A percentile compares a stretch with the other conserved stretches of the same genome.
These are phyloP conservation scores for Temnothorax ravouxi DNA, from an alignment of 2,888 invertebrate genomes.

Conservation along the genomic window DNA sequence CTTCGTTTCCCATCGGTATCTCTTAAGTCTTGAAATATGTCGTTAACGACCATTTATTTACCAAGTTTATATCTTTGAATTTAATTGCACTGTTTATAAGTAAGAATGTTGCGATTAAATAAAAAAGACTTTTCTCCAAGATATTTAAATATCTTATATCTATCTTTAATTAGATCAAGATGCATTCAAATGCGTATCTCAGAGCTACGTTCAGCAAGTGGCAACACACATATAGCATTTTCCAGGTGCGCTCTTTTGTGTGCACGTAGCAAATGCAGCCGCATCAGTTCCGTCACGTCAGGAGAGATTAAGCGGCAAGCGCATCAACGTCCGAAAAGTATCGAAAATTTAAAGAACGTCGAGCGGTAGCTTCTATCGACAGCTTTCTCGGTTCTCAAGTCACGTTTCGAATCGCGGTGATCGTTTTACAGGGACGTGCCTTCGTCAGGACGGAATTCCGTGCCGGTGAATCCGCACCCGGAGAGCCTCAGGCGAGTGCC, in stretches of 20 bases:
- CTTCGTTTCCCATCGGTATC: constrained; percentile 7
- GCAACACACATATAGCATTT: not conserved
- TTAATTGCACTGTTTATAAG: not conserved
- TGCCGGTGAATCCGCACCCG: constrained; percentile 60
- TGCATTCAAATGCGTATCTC: not conserved
- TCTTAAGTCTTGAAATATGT: constrained; percentile 20
- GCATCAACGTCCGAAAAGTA: constrained; percentile 62
- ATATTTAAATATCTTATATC: not conserved
- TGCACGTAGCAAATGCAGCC: constrained; percentile 34
- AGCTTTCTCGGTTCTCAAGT: constrained; percentile 62
- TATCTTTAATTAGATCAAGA: not conserved
- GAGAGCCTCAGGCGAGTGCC: constrained; percentile 52
- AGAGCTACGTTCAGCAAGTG: not conserved
- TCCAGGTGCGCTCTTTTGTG: constrained; percentile 4
- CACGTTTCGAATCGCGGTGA: constrained; percentile 77
- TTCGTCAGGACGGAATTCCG: constrained; percentile 57
- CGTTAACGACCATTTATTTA: constrained; percentile 38
- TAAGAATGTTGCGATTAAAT: constrained; percentile 18
- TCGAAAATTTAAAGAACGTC: constrained; percentile 66
- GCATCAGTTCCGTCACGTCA: constrained; percentile 52
- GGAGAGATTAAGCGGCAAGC: constrained; percentile 52
- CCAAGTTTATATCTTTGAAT: constrained; percentile 2
- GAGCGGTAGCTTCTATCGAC: constrained; percentile 37
- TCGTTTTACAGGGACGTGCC: constrained; percentile 74
- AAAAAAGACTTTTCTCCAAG: not conserved